A percentile compares a stretch with the other conserved stretches of the same genome.
These are phyloP conservation scores for Drosophila albomicans DNA, from an alignment of 1,140 invertebrate species.

Conservation along the genomic window DNA sequence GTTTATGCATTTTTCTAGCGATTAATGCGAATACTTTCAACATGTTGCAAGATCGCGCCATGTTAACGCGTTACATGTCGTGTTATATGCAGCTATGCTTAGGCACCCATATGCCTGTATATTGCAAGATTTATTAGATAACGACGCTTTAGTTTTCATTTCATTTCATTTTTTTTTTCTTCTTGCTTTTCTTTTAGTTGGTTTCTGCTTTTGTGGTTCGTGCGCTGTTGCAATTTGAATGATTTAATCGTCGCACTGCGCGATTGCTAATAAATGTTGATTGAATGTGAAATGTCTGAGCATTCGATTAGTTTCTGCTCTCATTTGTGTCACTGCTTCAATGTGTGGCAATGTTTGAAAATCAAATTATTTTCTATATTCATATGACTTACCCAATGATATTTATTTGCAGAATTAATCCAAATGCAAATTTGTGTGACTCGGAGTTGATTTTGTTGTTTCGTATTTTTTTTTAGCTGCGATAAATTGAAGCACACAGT, in stretches of 20 bases:
- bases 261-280: conserved; percentile 46
- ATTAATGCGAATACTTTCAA: conserved; percentile 53
- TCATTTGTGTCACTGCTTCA: conserved; percentile 3
- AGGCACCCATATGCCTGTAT: conserved; percentile 7
- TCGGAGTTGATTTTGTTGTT: conserved; percentile 13
- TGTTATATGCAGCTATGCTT: conserved; percentile 3
- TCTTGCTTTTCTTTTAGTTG: conserved; percentile 18
- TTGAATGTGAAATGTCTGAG: conserved; percentile 49
- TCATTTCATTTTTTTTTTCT: conserved; percentile 9
- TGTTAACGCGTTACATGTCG: conserved; percentile 55
- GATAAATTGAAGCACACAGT: conserved; percentile 51
- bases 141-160: conserved; percentile 69
- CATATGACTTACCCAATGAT: conserved; percentile 36
- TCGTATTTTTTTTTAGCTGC: conserved; percentile 23
- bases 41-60: conserved; percentile 66
- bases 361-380: conserved; percentile 3
- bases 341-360: conserved; percentile 19
- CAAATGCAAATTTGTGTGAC: conserved; percentile 38
- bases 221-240: conserved; percentile 74
- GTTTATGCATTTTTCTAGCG: conserved; percentile 48
- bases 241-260: conserved; percentile 61
- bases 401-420: conserved; percentile 62
- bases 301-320: conserved; percentile 23
- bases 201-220: conserved; percentile 48
- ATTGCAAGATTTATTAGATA: conserved; percentile 81